These are phyloP conservation scores for Cataglyphis livida DNA, from an alignment of 2,888 invertebrate species.

Conservation along the genomic window DNA sequence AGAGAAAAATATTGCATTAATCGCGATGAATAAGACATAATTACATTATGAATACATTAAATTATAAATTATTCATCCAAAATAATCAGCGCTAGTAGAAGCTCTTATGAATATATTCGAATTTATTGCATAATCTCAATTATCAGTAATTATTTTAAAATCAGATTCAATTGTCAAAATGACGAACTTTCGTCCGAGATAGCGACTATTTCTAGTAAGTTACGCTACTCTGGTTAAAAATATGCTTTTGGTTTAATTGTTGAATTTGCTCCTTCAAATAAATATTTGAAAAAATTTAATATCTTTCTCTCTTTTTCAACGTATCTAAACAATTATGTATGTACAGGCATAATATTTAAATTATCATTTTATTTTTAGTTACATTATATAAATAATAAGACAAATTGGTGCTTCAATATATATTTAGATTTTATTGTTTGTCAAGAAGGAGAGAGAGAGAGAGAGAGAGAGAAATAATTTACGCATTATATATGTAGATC, in stretches of 20 bases:
- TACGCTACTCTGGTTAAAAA: conserved; percentile 48
- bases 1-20: conserved; percentile 3
- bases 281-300: background rate
- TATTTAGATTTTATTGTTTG: background rate
- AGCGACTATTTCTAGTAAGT: conserved; percentile 46
- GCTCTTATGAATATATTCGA: conserved; percentile 5
- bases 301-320: background rate
- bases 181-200: conserved; percentile 4
- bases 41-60: background rate
- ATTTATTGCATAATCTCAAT: conserved; percentile 9
- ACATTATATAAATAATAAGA: conserved; percentile 1
- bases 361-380: background rate
- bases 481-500: background rate
- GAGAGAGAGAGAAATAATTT: background rate
- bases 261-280: background rate
- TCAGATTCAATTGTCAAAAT: background rate
- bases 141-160: background rate
- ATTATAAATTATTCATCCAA: conserved; percentile 3
- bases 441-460: background rate
- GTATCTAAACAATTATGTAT: background rate
- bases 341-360: background rate
- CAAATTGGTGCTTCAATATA: background rate
- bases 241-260: conserved; percentile 12
- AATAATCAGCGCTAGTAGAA: background rate
- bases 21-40: conserved; percentile 19